These are phyloP conservation scores for Microplitis mediator DNA, from an alignment of 1,140 invertebrate genomes.

Conservation along the genomic window DNA sequence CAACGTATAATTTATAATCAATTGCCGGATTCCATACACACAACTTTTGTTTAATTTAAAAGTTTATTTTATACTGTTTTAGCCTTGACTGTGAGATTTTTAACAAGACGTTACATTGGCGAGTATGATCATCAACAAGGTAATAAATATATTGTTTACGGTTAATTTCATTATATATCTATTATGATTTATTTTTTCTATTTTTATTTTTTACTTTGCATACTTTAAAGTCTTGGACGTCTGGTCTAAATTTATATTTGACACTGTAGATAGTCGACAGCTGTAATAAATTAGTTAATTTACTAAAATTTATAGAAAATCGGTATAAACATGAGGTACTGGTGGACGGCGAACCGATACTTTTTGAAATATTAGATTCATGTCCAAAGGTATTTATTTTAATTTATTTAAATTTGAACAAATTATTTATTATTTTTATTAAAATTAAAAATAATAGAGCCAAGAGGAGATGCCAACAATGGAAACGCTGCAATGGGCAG, in stretches of 20 bases:
- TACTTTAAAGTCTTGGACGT: slow-evolving; percentile 33
- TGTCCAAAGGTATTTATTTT: slow-evolving; percentile 78
- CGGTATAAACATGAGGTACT: slow-evolving; percentile 91
- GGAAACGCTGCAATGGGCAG: slow-evolving; percentile 86
- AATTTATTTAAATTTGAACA: not conserved
- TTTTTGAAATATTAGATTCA: slow-evolving; percentile 92
- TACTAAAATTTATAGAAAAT: slow-evolving; percentile 69
- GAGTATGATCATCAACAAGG: slow-evolving; percentile 93
- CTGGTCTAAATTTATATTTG: slow-evolving; percentile 56
- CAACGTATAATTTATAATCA: too few relatives aligned
- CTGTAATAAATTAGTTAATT: slow-evolving; percentile 20
- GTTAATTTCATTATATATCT: not conserved
- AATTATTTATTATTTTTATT: slow-evolving; percentile 6
- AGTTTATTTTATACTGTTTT: slow-evolving; percentile 55
- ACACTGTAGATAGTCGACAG: slow-evolving; percentile 40
- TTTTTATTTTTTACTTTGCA: slow-evolving; percentile 36
- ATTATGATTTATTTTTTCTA: slow-evolving; percentile 12
- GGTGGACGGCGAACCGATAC: slow-evolving; percentile 86
- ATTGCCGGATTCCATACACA: not conserved
- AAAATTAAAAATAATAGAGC: slow-evolving; percentile 53
- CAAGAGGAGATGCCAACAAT: slow-evolving; percentile 74
- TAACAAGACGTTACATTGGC: slow-evolving; percentile 89
- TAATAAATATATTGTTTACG: slow-evolving; percentile 52
- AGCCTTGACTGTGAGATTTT: slow-evolving; percentile 87
- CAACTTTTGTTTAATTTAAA: not conserved